Conservation (phyloP, 2,797 vertebrate species). For the Gadopsis marmoratus region DNA sequence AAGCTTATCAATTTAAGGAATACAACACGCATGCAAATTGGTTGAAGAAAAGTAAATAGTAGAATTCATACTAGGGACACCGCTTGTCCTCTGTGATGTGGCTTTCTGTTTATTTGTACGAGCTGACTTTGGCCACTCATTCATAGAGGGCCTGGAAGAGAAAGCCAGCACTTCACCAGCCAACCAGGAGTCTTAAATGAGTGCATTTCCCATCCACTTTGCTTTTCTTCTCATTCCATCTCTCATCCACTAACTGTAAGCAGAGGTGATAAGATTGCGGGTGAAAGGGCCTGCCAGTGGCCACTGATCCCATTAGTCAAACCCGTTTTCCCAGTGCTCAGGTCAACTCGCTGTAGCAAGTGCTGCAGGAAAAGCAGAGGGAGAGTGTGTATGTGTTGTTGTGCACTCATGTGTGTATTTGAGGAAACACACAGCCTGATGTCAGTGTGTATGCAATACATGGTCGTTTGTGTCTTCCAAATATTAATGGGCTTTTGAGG, state of each 20-base stretch:
- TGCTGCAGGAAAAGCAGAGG: constrained; percentile 44
- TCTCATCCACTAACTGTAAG: constrained; percentile 72
- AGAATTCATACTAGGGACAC: not conserved
- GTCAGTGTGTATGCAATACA: constrained; percentile 42
- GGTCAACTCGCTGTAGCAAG: constrained; percentile 72
- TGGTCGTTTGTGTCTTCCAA: constrained; percentile 35
- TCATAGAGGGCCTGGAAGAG: constrained; percentile 32
- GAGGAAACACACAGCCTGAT: constrained; percentile 40
- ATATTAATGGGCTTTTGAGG: constrained; percentile 68
- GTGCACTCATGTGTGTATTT: constrained; percentile 46
- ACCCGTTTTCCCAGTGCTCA: constrained; percentile 66
- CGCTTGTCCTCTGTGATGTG: not conserved
- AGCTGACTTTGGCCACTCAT: constrained; percentile 21
- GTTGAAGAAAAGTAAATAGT: not conserved
- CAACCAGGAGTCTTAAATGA: constrained; percentile 37
- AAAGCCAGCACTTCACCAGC: constrained; percentile 11
- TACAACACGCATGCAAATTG: not conserved
- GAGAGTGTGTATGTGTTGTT: constrained; percentile 29
- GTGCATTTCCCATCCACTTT: constrained; percentile 32
- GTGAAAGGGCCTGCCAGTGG: constrained; percentile 65
- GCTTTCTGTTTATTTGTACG: not conserved
- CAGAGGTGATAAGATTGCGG: constrained; percentile 65
- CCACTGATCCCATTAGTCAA: constrained; percentile 77
- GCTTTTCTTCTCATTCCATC: constrained; percentile 45
- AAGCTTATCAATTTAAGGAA: not conserved